Evolutionary conservation across 2,888 invertebrate genomes (phyloP), one percentile per base, ranked within the genome.

Genomic region (Scaptomyza tumidula): DNA sequence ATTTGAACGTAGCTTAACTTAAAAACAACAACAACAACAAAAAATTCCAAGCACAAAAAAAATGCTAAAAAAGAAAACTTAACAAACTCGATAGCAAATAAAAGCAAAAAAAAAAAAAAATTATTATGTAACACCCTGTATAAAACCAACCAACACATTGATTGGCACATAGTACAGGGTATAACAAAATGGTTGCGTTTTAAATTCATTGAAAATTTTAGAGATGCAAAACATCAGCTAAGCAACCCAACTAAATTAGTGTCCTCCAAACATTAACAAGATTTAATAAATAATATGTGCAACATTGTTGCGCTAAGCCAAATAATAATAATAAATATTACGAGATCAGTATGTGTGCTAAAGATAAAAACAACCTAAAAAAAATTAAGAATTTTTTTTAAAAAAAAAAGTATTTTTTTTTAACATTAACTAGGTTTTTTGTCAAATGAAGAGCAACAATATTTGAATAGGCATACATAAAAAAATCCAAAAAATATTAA

Each of bases 341-440:
- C 39, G 14, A 41, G 45, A 71, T 61, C 57, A 54, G 52, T 53
- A 65, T 56, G 68, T 63, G 66, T 71, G 71, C 66, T 71, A 65
- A 46, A 45, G 48, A 53, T 56, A 65, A 65, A 71, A 45, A 46
- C 6, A 41, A 63, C 24, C 49, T 52, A 55, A 43, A 41, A 49
- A 31, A 14, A 55, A 64, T 52, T 46, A 27, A 16, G 16, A 41
- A 41, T 56, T 68, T 86, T 83, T 82, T 83, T 83, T 81, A 68
- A 64, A 59, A 11, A 35, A n/a, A n/a, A n/a, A n/a, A n/a, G n/a
- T n/a, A n/a, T 19, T 13, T 35, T 14, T 77, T 84, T 78, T 83
- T 81, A 48, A 29, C 59, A 50, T 43, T 37, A 64, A 19, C 19
- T 19, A 19, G 19, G 41, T 39, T 41, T 14, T 35, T 43, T 41